These are phyloP conservation scores for Daptonema setosum DNA, from an alignment of 2,888 invertebrate species.

Conservation along the genomic window DNA sequence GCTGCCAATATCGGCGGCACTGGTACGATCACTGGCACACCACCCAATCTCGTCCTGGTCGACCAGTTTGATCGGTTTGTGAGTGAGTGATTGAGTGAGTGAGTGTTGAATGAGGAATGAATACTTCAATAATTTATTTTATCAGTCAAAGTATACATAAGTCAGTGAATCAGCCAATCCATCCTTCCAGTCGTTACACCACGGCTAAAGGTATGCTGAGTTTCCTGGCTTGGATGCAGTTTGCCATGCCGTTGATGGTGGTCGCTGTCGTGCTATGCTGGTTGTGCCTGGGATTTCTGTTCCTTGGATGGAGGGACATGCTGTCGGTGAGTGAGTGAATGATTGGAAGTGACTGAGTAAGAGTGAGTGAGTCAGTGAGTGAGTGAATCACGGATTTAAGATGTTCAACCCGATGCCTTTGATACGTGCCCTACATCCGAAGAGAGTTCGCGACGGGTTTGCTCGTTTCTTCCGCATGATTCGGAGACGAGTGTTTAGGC, in stretches of 20 bases:
- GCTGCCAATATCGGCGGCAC: constrained; percentile 17
- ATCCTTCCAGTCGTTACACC: background rate
- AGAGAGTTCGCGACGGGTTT: too few relatives aligned
- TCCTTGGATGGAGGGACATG: constrained; percentile 7
- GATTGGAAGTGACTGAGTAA: too few relatives aligned
- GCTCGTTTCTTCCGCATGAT: too few relatives aligned
- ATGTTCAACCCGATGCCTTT: too few relatives aligned
- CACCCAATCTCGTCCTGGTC: constrained; percentile 16
- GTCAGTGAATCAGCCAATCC: background rate
- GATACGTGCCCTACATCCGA: too few relatives aligned
- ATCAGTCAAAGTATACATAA: too few relatives aligned
- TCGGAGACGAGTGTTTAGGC: too few relatives aligned
- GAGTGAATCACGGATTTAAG: too few relatives aligned
- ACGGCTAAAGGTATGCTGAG: constrained; percentile 9
- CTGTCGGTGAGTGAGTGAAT: too few relatives aligned
- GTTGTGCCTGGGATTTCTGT: constrained; percentile 10
- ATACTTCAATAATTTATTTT: too few relatives aligned
- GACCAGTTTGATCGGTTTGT: constrained; percentile 17
- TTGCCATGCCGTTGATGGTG: constrained; percentile 16
- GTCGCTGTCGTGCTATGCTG: constrained; percentile 13
- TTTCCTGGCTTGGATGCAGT: constrained; percentile 19
- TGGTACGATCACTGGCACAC: constrained; percentile 16
- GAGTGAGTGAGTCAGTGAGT: too few relatives aligned
- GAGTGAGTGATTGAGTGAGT: background rate
- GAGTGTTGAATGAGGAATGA: background rate